A percentile compares a stretch with the other conserved stretches of the same genome.
These are phyloP conservation scores for Lamprotornis superbus DNA, from an alignment of 2,113 vertebrate species.

Conservation along the genomic window DNA sequence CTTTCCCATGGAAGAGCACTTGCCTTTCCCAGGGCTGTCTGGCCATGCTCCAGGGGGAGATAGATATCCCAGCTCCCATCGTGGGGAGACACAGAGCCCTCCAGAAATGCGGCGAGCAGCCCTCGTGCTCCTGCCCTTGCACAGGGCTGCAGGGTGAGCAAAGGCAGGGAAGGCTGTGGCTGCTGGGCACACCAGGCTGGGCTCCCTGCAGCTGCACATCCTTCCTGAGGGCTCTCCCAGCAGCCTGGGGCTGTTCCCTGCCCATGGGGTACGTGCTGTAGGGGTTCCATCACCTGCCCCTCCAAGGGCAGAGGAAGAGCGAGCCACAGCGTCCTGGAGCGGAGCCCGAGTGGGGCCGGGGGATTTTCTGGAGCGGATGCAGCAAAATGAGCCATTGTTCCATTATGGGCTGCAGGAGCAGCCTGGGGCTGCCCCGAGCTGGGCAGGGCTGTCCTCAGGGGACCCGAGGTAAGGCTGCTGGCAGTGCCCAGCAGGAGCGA, in stretches of 20 bases:
- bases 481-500: background rate
- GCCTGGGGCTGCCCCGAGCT: fast-evolving
- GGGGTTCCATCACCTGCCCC: background rate
- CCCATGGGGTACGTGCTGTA: fast-evolving
- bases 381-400: conserved; percentile 4
- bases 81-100: background rate
- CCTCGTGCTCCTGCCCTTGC: background rate
- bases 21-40: conserved; percentile 51
- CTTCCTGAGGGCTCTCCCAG: fast-evolving
- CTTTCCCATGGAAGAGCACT: conserved; percentile 53
- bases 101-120: background rate
- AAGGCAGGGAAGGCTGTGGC: background rate
- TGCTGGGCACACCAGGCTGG: fast-evolving
- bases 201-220: background rate
- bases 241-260: background rate
- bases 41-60: conserved; percentile 29
- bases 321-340: background rate
- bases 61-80: background rate
- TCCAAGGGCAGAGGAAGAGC: background rate
- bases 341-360: background rate
- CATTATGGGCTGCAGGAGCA: background rate
- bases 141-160: background rate
- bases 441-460: background rate
- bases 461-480: background rate
- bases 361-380: conserved; percentile 2